Evolutionary conservation across 2,797 vertebrate genomes (phyloP), one percentile per base, ranked within the genome.

Genomic region (Labroides dimidiatus): DNA sequence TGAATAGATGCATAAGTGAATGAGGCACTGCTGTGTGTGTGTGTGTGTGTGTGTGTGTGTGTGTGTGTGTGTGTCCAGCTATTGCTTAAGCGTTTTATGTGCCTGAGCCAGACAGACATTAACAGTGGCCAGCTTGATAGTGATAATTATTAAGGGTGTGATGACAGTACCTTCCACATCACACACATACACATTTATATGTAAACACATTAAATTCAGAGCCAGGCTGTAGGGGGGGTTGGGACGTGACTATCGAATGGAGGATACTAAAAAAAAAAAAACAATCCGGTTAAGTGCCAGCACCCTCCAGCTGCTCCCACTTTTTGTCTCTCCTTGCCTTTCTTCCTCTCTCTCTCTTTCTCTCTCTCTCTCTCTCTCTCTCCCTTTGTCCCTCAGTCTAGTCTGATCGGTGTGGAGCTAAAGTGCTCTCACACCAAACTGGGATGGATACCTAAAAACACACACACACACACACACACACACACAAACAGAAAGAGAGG

Each of bases 1-100:
- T 92, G 91, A 92, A 92, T 92, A 91, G 91, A 92, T 91, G 90
- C 90, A 91, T 91, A 92, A 92, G 86, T 90, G 90, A 91, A 91
- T 87, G 85, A 90, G 88, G 76, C 78, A 72, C 77, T 92, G 43
- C 27, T 60, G 42, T 58, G 61, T 60, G 72, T 64, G 54, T 60
- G 76, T 66, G 67, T 69, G 66, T 66, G 72, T 59, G 58, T 51
- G 36, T 43, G 47, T 51, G 59, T 47, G 30, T 57, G 55, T 55
- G 48, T n/a, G 70, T 52, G 60, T 52, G 41, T 43, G 42, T 55
- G 52, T 24, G 55, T 57, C 62, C 24, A 39, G 54, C 51, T 55
- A 60, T 80, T 48, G 47, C 71, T 84, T 73, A 78, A 80, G 72
- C 65, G 62, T 81, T 86, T 82, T 69, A 72, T 84, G 67, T 70